Percentiles rank a stretch among this genome's conserved stretches.
Evolutionary conservation across 2,797 vertebrate genomes (phyloP).

Genomic region (Ciconia nigra): DNA sequence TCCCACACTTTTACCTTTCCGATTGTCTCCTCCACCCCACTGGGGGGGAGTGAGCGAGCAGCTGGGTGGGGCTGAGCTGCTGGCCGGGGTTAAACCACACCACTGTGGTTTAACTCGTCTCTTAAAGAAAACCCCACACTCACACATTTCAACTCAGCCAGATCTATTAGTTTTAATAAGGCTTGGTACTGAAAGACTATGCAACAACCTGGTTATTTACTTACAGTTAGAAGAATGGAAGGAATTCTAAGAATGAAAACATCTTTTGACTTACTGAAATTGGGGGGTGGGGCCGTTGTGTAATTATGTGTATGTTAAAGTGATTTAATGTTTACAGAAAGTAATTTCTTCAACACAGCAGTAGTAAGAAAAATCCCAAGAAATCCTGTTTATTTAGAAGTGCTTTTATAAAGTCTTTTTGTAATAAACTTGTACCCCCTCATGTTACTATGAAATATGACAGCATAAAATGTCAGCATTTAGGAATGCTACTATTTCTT

Average conservation of each 20-base stretch:
- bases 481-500: background rate
- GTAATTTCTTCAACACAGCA: background rate
- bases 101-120: background rate
- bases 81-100: background rate
- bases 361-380: background rate
- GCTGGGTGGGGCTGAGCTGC: background rate
- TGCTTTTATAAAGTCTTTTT: background rate
- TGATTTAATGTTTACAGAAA: background rate
- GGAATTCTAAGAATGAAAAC: background rate
- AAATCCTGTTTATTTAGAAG: background rate
- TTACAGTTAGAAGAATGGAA: background rate
- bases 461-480: background rate
- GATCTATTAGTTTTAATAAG: background rate
- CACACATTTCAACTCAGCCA: background rate
- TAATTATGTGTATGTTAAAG: background rate
- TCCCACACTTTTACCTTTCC: background rate
- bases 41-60: fast-evolving
- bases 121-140: background rate
- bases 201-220: background rate
- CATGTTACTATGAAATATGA: background rate
- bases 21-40: background rate
- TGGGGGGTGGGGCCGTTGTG: background rate
- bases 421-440: background rate
- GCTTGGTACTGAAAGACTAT: background rate
- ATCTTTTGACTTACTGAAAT: background rate